Conservation (phyloP, 2,888 invertebrate genomes). For the Ptychoptera albimana region DNA sequence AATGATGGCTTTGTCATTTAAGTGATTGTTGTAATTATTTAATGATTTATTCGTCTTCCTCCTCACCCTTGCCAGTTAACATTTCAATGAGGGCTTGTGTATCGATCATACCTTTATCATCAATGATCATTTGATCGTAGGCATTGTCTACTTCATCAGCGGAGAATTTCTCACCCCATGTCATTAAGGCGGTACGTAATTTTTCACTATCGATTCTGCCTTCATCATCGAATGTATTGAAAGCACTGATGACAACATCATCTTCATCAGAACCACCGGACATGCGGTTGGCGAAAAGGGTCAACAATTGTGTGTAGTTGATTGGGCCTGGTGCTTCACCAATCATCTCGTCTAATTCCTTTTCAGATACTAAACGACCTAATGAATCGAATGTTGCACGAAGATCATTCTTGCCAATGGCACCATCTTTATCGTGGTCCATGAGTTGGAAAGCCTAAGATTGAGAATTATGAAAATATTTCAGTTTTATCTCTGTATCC, state of each 20-base stretch:
- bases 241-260: slow-evolving; percentile 80
- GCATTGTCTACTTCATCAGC: slow-evolving; percentile 81
- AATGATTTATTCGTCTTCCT: slow-evolving; percentile 43
- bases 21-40: slow-evolving; percentile 11
- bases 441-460: slow-evolving; percentile 80
- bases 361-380: slow-evolving; percentile 76
- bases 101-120: slow-evolving; percentile 81
- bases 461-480: no score
- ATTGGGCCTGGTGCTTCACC: slow-evolving; percentile 78
- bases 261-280: slow-evolving; percentile 80
- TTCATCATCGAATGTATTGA: slow-evolving; percentile 79
- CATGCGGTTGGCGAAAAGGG: slow-evolving; percentile 84
- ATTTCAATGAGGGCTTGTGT: slow-evolving; percentile 73
- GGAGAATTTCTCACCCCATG: slow-evolving; percentile 86
- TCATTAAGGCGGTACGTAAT: slow-evolving; percentile 79
- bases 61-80: slow-evolving; percentile 74
- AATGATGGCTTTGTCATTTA: slow-evolving; percentile 9
- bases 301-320: slow-evolving; percentile 89
- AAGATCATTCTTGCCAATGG: slow-evolving; percentile 78
- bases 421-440: slow-evolving; percentile 90
- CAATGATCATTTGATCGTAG: slow-evolving; percentile 84
- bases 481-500: no score
- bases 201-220: slow-evolving; percentile 81
- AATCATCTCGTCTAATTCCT: slow-evolving; percentile 82
- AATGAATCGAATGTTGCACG: slow-evolving; percentile 84